Percentiles rank a stretch among this genome's conserved stretches.
phyloP scores from a whole-genome alignment of 2,113 vertebrate species.

The Polypterus bichir region DNA sequence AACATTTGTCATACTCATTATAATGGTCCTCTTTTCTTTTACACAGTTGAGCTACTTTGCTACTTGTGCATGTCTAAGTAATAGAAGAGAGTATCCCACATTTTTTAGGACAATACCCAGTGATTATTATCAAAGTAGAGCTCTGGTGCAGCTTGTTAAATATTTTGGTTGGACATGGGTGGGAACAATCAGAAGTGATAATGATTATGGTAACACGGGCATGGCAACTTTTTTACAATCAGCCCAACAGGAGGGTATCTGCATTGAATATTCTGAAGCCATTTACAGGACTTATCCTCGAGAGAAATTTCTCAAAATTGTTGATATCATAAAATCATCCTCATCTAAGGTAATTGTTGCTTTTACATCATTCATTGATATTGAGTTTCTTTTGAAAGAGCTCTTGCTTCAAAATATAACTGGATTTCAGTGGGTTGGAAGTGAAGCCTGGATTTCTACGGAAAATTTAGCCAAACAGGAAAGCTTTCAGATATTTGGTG shows the following conservation, averaged over 20 bases:
- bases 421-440: constrained; percentile 1
- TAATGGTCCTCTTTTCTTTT: neutral
- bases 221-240: constrained; percentile 4
- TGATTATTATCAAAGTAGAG: constrained; percentile 4
- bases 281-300: constrained; percentile 1
- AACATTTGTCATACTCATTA: neutral
- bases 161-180: constrained; percentile 12
- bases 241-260: constrained; percentile 8
- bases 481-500: neutral
- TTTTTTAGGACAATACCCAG: constrained; percentile 7
- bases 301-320: neutral
- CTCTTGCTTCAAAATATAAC: neutral
- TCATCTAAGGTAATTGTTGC: constrained; percentile 2
- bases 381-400: neutral
- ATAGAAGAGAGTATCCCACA: constrained; percentile 7
- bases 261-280: constrained; percentile 17
- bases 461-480: neutral
- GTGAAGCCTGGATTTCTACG: constrained; percentile 1
- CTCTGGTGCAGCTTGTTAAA: constrained; percentile 2
- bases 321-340: constrained; percentile 1
- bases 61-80: neutral
- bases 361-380: neutral
- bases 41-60: constrained; percentile 5
- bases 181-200: constrained; percentile 4
- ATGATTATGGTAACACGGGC: constrained; percentile 2